Conservation (phyloP, 2,888 invertebrate genomes). For the Drosophila planitibia region DNA sequence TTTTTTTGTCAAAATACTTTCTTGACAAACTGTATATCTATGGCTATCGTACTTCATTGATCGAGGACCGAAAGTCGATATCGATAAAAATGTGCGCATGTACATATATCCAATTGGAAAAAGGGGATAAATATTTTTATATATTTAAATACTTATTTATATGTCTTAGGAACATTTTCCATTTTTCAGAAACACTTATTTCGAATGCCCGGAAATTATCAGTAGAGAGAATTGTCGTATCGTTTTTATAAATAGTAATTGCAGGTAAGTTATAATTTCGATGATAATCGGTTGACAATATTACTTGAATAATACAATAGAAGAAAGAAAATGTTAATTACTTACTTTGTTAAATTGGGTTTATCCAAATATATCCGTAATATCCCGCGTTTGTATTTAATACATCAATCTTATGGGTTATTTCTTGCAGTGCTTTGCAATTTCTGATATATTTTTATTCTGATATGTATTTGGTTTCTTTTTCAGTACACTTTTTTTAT, state of each 20-base stretch:
- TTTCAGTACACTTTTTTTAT: not conserved
- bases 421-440: slow-evolving; percentile 12
- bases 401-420: slow-evolving; percentile 11
- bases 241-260: not conserved
- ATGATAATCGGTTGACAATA: not conserved
- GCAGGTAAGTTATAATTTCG: not conserved
- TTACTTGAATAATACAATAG: not conserved
- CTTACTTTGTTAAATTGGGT: slow-evolving; percentile 19
- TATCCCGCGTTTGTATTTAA: slow-evolving; percentile 6
- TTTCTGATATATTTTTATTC: slow-evolving; percentile 29
- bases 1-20: no score
- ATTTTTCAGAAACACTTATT: not conserved
- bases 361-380: slow-evolving; percentile 26
- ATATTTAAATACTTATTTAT: not conserved
- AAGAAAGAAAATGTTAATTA: not conserved
- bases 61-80: no score
- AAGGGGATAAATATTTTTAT: not conserved
- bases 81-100: no score
- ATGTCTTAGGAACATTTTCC: not conserved
- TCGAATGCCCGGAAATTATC: not conserved
- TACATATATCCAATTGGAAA: not conserved
- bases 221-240: not conserved
- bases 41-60: no score
- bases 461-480: slow-evolving; percentile 29
- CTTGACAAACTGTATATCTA: no score